Percentiles rank a stretch among this genome's conserved stretches.
Conservation (phyloP, 2,113 vertebrate genomes). For the Gallinago paraguaiae region DNA sequence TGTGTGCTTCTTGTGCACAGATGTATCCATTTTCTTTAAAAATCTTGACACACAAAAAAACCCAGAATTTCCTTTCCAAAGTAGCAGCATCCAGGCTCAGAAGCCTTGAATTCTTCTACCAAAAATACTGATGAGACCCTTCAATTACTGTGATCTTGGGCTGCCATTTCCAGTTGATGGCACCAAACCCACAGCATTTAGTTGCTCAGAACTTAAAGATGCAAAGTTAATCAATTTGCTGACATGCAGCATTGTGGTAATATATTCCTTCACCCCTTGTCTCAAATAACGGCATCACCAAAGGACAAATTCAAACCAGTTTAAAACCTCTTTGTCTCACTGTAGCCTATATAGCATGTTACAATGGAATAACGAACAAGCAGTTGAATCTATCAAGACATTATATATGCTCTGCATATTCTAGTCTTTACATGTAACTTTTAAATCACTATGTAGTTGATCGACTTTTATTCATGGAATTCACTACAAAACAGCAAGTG, state of each 20-base stretch:
- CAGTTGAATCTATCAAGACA: not conserved
- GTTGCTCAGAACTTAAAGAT: not conserved
- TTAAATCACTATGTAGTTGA: not conserved
- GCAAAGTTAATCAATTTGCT: not conserved
- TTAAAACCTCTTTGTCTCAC: not conserved
- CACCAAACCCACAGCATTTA: not conserved
- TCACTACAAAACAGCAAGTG: not conserved
- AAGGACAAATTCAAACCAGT: not conserved
- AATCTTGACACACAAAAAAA: not conserved
- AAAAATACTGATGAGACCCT: not conserved
- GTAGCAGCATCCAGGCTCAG: not conserved
- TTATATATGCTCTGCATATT: not conserved
- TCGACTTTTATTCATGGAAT: not conserved
- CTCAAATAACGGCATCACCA: not conserved
- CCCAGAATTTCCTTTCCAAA: not conserved
- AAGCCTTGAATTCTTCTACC: not conserved
- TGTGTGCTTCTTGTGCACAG: not conserved
- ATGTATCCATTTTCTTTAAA: not conserved
- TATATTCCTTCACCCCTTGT: not conserved
- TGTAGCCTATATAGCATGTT: not conserved
- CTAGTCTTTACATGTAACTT: not conserved
- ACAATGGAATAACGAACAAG: not conserved
- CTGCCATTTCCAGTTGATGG: fast-evolving
- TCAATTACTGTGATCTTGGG: not conserved
- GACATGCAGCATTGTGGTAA: not conserved